A percentile compares a stretch with the other conserved stretches of the same genome.
These are phyloP conservation scores for Itoplectis maculator DNA, from an alignment of 2,888 invertebrate genomes.

Conservation along the genomic window DNA sequence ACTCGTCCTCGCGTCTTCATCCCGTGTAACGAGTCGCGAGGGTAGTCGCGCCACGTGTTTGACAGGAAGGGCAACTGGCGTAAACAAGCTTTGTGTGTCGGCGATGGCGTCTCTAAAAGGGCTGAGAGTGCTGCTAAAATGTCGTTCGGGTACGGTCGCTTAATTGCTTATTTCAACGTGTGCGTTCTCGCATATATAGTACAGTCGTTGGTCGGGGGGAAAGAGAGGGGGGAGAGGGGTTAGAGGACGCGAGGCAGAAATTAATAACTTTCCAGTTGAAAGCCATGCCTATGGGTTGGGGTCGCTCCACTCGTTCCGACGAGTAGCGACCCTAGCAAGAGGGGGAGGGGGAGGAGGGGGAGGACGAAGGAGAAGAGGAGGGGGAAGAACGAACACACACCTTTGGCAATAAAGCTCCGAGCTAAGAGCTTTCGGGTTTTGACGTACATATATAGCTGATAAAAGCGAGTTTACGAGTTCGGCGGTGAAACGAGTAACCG, in stretches of 20 bases:
- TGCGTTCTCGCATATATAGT: constrained; percentile 23
- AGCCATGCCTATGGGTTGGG: constrained; percentile 9
- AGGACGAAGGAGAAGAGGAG: neutral
- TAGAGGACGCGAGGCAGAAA: constrained; percentile 49
- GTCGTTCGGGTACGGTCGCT: neutral
- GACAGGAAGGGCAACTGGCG: constrained; percentile 6
- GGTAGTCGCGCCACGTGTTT: neutral
- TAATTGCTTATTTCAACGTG: constrained; percentile 48
- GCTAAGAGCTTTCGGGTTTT: constrained; percentile 41
- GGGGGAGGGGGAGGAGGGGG: too few relatives aligned
- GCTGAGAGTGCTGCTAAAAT: constrained; percentile 38
- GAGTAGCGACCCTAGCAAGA: too few relatives aligned
- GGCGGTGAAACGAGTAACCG: constrained; percentile 13
- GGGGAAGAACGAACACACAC: constrained; percentile 15
- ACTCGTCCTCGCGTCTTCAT: neutral
- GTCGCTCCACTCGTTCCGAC: neutral
- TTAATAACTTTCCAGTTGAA: constrained; percentile 52
- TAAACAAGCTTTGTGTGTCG: constrained; percentile 8
- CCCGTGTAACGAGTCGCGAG: neutral
- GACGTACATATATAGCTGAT: constrained; percentile 23
- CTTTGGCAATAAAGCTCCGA: constrained; percentile 56
- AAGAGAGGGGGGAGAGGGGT: too few relatives aligned
- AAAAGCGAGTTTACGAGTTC: constrained; percentile 31
- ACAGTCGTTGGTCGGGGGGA: neutral
- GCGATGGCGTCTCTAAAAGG: neutral